phyloP scores from a whole-genome alignment of 2,888 invertebrate species.

The Dynastes maya region DNA sequence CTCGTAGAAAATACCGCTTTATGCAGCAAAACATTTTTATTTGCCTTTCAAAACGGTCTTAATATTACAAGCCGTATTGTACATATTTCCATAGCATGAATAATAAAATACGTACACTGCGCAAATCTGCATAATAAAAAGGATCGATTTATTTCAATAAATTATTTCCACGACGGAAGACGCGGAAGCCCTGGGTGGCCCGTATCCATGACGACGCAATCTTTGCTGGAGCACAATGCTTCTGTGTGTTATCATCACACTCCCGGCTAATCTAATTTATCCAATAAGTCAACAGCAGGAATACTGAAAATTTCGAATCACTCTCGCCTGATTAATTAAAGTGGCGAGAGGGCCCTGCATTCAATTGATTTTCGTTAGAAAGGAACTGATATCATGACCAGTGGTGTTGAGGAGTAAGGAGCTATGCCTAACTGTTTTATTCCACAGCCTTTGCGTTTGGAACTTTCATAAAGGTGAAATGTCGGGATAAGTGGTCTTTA shows the following conservation, averaged over 20 bases:
- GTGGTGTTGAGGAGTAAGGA: too few relatives aligned
- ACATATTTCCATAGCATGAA: slow-evolving; percentile 2
- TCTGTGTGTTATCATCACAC: slow-evolving; percentile 29
- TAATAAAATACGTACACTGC: slow-evolving; percentile 3
- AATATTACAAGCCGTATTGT: background rate
- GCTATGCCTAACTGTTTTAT: too few relatives aligned
- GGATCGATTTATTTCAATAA: slow-evolving; percentile 22
- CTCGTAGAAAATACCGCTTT: too few relatives aligned
- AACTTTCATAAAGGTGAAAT: too few relatives aligned
- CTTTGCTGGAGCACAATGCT: slow-evolving; percentile 30
- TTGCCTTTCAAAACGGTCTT: background rate
- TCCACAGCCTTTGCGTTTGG: too few relatives aligned
- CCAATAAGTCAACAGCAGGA: slow-evolving; percentile 42
- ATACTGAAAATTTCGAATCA: slow-evolving; percentile 46
- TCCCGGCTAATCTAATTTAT: slow-evolving; percentile 45
- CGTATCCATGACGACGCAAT: slow-evolving; percentile 39
- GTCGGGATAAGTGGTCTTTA: too few relatives aligned
- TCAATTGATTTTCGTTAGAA: slow-evolving; percentile 38
- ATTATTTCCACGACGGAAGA: slow-evolving; percentile 30
- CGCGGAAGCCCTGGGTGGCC: background rate
- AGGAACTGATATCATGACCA: background rate
- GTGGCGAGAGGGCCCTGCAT: slow-evolving; percentile 19
- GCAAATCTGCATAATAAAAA: slow-evolving; percentile 26
- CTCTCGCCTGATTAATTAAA: slow-evolving; percentile 45
- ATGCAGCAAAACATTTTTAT: background rate